Evolutionary conservation across 2,888 invertebrate species (phyloP).

Genomic region (Sceliomorpha sp.): DNA sequence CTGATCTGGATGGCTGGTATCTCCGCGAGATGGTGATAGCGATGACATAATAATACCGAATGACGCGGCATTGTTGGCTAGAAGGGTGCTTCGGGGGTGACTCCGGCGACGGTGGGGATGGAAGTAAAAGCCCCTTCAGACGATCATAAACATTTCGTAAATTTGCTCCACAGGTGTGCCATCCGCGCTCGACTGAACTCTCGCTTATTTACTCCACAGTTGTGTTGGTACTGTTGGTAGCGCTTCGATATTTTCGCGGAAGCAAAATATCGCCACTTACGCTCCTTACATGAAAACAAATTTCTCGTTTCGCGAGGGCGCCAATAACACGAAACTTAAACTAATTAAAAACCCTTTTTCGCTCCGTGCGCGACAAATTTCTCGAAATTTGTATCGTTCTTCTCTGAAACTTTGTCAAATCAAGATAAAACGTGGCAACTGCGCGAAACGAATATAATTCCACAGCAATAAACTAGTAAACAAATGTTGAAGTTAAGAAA

Average conservation of each 20-base stretch:
- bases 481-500: background rate
- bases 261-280: constrained; percentile 15
- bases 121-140: constrained; percentile 71
- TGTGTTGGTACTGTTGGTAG: constrained; percentile 21
- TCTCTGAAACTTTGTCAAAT: background rate
- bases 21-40: constrained; percentile 69
- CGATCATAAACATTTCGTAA: constrained; percentile 80
- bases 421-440: background rate
- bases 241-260: constrained; percentile 32
- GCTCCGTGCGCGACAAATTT: background rate
- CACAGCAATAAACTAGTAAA: constrained; percentile 10
- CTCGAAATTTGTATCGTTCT: background rate
- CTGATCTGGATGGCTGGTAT: constrained; percentile 33
- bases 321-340: no score
- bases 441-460: background rate
- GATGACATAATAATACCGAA: constrained; percentile 75
- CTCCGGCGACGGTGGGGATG: constrained; percentile 45
- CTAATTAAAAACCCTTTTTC: no score
- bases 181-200: constrained; percentile 72
- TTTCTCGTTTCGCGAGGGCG: no score
- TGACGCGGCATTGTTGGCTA: constrained; percentile 71
- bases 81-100: constrained; percentile 61
- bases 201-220: constrained; percentile 72
- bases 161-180: constrained; percentile 80
- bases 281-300: constrained; percentile 15